Conservation (phyloP, 2,797 vertebrate species). For the Bovichtus variegatus region DNA sequence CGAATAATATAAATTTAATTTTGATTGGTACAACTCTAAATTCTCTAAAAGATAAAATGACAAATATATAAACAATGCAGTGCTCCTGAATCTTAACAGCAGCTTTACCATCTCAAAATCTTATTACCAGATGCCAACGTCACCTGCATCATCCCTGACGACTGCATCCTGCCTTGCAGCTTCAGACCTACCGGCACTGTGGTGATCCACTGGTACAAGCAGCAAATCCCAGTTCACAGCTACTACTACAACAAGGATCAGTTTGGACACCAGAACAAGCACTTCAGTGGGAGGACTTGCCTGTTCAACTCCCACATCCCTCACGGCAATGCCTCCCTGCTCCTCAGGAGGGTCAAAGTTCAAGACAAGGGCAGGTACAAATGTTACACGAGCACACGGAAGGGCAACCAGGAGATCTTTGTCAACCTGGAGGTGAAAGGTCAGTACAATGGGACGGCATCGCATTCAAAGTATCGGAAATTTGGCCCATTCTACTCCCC, state of each 20-base stretch:
- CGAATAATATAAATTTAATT: neutral
- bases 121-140: slow-evolving; percentile 76
- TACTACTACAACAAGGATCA: slow-evolving; percentile 87
- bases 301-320: slow-evolving; percentile 86
- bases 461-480: too few species aligned
- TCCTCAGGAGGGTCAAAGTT: slow-evolving; percentile 83
- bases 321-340: slow-evolving; percentile 89
- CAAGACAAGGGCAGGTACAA: slow-evolving; percentile 85
- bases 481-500: neutral
- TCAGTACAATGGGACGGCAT: slow-evolving; percentile 61
- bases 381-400: slow-evolving; percentile 88
- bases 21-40: neutral
- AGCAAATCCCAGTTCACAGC: slow-evolving; percentile 83
- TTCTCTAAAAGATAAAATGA: neutral
- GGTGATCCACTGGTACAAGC: slow-evolving; percentile 89
- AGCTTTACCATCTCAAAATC: slow-evolving; percentile 17
- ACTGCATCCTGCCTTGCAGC: slow-evolving; percentile 86
- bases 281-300: slow-evolving; percentile 84
- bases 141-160: slow-evolving; percentile 83
- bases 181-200: slow-evolving; percentile 81
- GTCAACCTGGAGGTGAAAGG: slow-evolving; percentile 85
- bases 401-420: slow-evolving; percentile 72
- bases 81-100: neutral
- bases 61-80: neutral
- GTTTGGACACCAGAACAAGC: slow-evolving; percentile 80